Evolutionary conservation across 1,140 invertebrate species (phyloP).

Genomic region (Sitophilus oryzae): DNA sequence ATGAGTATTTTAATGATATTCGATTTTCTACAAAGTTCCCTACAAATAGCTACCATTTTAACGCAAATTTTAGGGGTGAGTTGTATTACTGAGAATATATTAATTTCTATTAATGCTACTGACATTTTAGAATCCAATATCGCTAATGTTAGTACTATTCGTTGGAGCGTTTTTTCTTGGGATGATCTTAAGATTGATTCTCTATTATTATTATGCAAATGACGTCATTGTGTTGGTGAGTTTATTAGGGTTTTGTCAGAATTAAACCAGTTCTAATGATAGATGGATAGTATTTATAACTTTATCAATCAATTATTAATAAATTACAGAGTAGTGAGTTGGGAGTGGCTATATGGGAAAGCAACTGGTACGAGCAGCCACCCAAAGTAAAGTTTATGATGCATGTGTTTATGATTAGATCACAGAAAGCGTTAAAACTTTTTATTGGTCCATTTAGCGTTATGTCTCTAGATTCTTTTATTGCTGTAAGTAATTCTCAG

Average conservation of each 20-base stretch:
- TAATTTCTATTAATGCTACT: too few relatives aligned
- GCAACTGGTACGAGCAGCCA: constrained; percentile 18
- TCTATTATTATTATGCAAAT: constrained; percentile 21
- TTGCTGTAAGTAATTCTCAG: constrained; percentile 16
- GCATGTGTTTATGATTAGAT: constrained; percentile 18
- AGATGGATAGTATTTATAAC: too few relatives aligned
- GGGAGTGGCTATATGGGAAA: constrained; percentile 14
- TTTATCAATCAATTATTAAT: too few relatives aligned
- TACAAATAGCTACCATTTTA: constrained; percentile 11
- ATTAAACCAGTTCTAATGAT: too few relatives aligned
- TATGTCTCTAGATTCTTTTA: constrained; percentile 18
- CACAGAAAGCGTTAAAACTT: constrained; percentile 4
- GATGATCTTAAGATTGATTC: constrained; percentile 14
- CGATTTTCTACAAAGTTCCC: constrained; percentile 22
- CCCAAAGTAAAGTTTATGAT: constrained; percentile 15
- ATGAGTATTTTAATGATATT: constrained; percentile 20
- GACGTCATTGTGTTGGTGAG: constrained; percentile 18
- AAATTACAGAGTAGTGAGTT: constrained; percentile 18
- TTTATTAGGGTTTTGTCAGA: too few relatives aligned
- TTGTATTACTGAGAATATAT: constrained; percentile 1
- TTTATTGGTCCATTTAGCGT: constrained; percentile 15
- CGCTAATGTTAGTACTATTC: constrained; percentile 1
- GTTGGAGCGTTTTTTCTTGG: constrained; percentile 4
- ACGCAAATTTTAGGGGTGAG: constrained; percentile 9
- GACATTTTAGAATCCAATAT: constrained; percentile 8